Base-by-base conservation (phyloP, 92 coral and sea anemone species). In the Heliopora coerulea region DNA sequence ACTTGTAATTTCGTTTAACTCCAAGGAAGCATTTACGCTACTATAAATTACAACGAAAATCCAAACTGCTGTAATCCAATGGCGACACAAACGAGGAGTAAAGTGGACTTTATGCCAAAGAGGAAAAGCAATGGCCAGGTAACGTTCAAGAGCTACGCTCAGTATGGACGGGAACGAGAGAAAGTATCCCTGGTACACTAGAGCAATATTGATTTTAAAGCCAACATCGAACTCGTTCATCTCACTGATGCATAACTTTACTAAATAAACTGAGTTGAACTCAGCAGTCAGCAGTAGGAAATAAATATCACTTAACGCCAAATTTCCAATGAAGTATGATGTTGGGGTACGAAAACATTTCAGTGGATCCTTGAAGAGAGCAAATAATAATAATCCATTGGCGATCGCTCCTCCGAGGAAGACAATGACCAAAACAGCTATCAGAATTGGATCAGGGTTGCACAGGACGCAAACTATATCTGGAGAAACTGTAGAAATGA, bases 301-400 rank as follows among this genome's bases (percentile, higher is more conserved):
- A n/a, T 31, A 7, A 33, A 27, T 33, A 30, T 59, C 65, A 20
- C 48, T 13, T 9, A 63, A 42, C 0, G 69, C 69, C 50, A 63
- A 63, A 20, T 63, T 63, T 1, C 25, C 31, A 34, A 37, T 63
- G 18, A 37, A 63, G 9, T 20, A 33, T 17, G 69, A 33, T 20
- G 49, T 34, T 63, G 69, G 69, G 34, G 12, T 63, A 31, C 69
- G 69, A 63, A 63, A 31, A 34, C 69, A 63, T 34, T 20, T 34
- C 26, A 63, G 49, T 63, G 69, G 69, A 63, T 63, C 69, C 26
- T 39, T 63, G 20, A 33, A 23, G 14, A 39, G 17, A 28, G 50
- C 50, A 31, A 8, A 18, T 27, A 63, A 28, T 31, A 63, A 26
- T 31, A 63, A 27, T 14, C 3, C 69, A 21, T 63, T 63, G 4